These are phyloP conservation scores for Rhinopomastus cyanomelas DNA, from an alignment of 2,113 vertebrate species.

Conservation along the genomic window DNA sequence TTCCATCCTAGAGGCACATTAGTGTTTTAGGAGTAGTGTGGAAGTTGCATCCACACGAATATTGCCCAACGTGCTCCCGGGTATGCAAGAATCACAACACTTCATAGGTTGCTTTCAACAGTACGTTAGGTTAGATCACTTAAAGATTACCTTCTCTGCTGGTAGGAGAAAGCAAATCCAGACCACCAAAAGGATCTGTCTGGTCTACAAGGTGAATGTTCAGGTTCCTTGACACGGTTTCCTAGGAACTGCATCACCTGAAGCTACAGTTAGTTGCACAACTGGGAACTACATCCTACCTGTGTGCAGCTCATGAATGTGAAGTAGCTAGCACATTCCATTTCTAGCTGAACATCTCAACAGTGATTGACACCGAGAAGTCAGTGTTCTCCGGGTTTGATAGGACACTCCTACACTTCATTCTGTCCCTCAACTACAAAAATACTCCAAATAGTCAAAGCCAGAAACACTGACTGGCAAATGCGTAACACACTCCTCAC, in stretches of 20 bases:
- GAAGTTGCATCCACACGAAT: background rate
- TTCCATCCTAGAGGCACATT: background rate
- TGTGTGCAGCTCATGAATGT: background rate
- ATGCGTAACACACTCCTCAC: background rate
- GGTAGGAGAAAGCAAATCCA: background rate
- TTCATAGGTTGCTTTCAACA: background rate
- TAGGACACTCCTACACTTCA: background rate
- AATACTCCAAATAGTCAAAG: background rate
- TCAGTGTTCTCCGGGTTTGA: background rate
- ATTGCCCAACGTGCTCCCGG: background rate
- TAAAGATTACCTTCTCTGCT: background rate
- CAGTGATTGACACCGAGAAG: background rate
- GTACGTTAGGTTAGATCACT: background rate
- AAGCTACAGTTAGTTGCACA: background rate
- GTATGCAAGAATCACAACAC: background rate
- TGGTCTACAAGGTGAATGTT: background rate
- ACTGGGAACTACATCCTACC: background rate
- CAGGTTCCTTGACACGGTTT: background rate
- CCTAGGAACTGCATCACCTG: background rate
- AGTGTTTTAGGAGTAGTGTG: background rate
- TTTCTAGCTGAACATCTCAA: background rate
- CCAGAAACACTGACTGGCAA: background rate
- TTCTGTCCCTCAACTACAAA: background rate
- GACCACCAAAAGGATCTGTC: background rate
- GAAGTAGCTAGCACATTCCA: background rate